phyloP scores from a whole-genome alignment of 2,113 vertebrate species.

The Anseranas semipalmata region DNA sequence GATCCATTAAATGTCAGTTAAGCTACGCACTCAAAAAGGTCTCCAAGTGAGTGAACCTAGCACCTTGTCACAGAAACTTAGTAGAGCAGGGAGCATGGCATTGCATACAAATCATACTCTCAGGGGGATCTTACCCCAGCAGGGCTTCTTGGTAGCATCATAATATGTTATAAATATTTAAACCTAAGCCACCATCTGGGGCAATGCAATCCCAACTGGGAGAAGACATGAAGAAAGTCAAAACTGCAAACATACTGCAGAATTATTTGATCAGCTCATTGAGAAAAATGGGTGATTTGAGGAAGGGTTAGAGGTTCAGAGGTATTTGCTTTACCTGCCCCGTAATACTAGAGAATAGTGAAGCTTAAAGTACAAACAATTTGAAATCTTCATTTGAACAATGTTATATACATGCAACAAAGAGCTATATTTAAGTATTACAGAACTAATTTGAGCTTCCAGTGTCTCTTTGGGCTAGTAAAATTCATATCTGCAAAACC shows the following conservation, averaged over 20 bases:
- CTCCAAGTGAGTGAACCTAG: background rate
- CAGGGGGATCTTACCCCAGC: background rate
- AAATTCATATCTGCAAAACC: background rate
- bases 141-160: background rate
- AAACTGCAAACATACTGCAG: background rate
- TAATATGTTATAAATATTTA: background rate
- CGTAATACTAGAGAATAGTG: background rate
- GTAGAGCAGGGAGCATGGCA: background rate
- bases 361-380: background rate
- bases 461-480: background rate
- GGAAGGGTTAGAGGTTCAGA: background rate
- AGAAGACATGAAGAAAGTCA: background rate
- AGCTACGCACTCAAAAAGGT: background rate
- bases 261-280: background rate
- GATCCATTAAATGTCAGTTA: background rate
- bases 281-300: background rate
- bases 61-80: background rate
- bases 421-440: background rate
- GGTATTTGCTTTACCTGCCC: background rate
- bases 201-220: background rate
- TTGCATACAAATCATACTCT: accelerated
- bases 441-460: background rate
- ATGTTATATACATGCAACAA: background rate
- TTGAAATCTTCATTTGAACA: background rate
- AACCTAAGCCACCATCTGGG: background rate